Conservation (phyloP, 2,113 vertebrate species). For the Cyprinodon brontotheroides region DNA sequence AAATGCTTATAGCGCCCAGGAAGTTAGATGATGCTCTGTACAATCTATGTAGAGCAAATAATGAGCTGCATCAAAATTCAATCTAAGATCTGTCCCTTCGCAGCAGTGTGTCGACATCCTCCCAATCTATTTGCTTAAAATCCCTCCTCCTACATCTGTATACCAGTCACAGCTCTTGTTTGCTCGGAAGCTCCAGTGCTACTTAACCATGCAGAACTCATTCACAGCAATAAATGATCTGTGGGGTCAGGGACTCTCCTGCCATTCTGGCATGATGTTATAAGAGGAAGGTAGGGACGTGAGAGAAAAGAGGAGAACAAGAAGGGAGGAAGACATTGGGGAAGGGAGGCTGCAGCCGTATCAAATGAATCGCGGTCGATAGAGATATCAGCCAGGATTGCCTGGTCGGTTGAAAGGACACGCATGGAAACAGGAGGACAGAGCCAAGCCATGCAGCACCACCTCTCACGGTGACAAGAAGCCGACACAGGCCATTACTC, state of each 20-base stretch:
- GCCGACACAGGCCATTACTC: conserved; percentile 81
- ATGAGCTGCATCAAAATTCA: conserved; percentile 44
- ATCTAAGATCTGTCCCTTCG: conserved; percentile 23
- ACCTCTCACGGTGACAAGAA: conserved; percentile 81
- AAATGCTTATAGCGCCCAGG: neutral
- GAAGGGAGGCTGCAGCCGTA: conserved; percentile 57
- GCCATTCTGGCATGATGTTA: conserved; percentile 48
- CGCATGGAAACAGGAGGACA: conserved; percentile 74
- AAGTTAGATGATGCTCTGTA: conserved; percentile 25
- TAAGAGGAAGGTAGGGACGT: conserved; percentile 18
- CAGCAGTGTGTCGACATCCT: conserved; percentile 9
- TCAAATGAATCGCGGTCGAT: conserved; percentile 81
- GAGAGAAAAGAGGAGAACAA: conserved; percentile 25
- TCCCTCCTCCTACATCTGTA: conserved; percentile 49
- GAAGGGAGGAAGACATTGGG: conserved; percentile 17
- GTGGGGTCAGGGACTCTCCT: conserved; percentile 47
- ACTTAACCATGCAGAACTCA: conserved; percentile 67
- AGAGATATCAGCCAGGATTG: conserved; percentile 83
- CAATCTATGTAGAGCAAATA: conserved; percentile 57
- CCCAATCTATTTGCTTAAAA: conserved; percentile 44
- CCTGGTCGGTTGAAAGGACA: conserved; percentile 76
- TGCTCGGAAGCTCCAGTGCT: conserved; percentile 52
- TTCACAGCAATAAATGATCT: conserved; percentile 50
- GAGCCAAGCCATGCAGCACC: conserved; percentile 72
- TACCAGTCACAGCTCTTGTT: conserved; percentile 47